phyloP scores from a whole-genome alignment of 53 echinoderm and acorn worm species.

The Zoroaster sp. region DNA sequence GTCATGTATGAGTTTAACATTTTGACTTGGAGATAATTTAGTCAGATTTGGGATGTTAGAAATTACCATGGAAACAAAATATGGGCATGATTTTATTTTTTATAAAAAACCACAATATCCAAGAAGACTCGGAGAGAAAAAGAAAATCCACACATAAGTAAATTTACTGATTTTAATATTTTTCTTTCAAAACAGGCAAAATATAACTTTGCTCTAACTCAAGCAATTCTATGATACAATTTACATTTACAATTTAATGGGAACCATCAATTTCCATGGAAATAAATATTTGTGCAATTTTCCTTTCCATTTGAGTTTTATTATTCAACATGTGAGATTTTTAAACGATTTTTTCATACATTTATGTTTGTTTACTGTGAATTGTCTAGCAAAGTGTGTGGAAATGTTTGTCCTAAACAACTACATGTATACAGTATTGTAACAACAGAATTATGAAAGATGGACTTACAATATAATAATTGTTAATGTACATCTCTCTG shows the following conservation, averaged over 20 bases:
- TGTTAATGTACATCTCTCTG: too few species aligned
- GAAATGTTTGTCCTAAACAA: not conserved
- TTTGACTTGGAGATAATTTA: too few species aligned
- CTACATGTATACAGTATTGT: too few species aligned
- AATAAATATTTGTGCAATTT: not conserved
- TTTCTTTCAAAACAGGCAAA: slow-evolving; percentile 46
- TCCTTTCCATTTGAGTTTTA: not conserved
- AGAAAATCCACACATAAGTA: not conserved
- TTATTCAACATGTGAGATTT: not conserved
- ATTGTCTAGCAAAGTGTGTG: not conserved
- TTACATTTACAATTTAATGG: not conserved
- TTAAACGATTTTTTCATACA: not conserved
- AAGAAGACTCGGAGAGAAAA: not conserved
- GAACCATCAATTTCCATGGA: not conserved
- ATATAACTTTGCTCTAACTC: slow-evolving; percentile 50
- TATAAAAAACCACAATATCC: not conserved
- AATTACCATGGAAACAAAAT: not conserved
- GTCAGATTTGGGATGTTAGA: not conserved
- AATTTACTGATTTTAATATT: not conserved
- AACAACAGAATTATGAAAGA: too few species aligned
- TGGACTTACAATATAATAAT: too few species aligned
- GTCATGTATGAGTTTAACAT: too few species aligned
- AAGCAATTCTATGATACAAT: slow-evolving; percentile 46
- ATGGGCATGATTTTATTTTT: not conserved
- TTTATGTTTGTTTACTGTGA: not conserved